A percentile compares a stretch with the other conserved stretches of the same genome.
These are phyloP conservation scores for Deilephila elpenor DNA, from an alignment of 2,888 invertebrate species.

Conservation along the genomic window DNA sequence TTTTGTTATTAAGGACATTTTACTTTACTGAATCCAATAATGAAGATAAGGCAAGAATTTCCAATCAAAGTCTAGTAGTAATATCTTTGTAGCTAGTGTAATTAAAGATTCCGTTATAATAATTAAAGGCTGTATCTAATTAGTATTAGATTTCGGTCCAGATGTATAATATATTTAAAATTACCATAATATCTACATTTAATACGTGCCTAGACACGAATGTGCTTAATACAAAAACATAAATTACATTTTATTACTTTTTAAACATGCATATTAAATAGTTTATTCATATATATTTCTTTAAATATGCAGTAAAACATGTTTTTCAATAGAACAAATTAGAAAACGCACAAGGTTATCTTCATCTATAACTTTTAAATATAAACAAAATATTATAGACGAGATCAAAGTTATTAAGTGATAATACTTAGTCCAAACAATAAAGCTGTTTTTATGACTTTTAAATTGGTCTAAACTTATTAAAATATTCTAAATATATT, in stretches of 20 bases:
- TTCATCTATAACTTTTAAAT: neutral
- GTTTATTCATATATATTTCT: neutral
- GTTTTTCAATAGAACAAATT: neutral
- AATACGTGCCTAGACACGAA: too few species aligned
- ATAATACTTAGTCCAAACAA: neutral
- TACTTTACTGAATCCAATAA: too few species aligned
- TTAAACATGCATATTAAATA: neutral
- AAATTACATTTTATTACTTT: neutral
- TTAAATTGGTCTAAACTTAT: neutral
- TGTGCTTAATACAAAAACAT: neutral
- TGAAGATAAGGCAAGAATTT: too few species aligned
- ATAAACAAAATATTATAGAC: neutral
- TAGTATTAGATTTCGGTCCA: too few species aligned
- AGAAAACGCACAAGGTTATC: neutral
- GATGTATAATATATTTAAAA: too few species aligned
- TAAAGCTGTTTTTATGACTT: neutral
- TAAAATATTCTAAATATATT: conserved; percentile 8
- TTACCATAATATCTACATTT: too few species aligned
- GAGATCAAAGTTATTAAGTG: conserved; percentile 11
- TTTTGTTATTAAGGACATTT: too few species aligned
- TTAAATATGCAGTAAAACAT: neutral
- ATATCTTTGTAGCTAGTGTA: too few species aligned
- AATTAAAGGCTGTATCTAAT: too few species aligned
- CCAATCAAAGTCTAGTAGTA: too few species aligned
- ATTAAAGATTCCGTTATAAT: too few species aligned